phyloP scores from a whole-genome alignment of 2,797 vertebrate species.

The Caiman crocodilus region DNA sequence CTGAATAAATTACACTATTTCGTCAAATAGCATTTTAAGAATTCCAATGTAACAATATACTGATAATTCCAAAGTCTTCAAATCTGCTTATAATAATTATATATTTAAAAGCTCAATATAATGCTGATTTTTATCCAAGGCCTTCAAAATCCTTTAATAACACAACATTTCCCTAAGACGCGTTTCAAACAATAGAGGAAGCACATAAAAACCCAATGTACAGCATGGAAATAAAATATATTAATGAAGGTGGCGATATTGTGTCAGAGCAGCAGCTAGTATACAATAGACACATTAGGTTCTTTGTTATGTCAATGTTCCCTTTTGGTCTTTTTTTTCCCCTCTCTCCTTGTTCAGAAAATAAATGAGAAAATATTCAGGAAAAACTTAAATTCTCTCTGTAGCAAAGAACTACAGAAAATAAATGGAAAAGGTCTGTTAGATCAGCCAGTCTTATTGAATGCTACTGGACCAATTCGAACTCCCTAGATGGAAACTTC shows the following conservation, averaged over 20 bases:
- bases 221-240: background rate
- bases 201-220: background rate
- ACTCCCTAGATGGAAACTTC: background rate
- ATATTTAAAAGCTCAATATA: background rate
- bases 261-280: background rate
- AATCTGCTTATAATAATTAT: background rate
- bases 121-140: background rate
- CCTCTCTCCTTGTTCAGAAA: background rate
- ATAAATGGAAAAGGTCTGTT: background rate
- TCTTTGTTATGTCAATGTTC: background rate
- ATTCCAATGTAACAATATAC: background rate
- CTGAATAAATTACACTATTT: conserved; percentile 32
- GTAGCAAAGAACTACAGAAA: background rate
- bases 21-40: conserved; percentile 13
- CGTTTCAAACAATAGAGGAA: background rate
- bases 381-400: background rate
- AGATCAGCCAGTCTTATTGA: too few relatives aligned
- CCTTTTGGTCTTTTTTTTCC: background rate
- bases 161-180: background rate
- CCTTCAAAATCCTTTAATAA: background rate
- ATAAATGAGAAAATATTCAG: background rate
- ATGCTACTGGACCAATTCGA: background rate
- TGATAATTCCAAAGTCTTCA: background rate
- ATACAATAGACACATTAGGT: background rate
- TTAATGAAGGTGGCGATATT: background rate